Evolutionary conservation across 2,888 invertebrate species (phyloP).

Genomic region (Eupithecia inturbata): DNA sequence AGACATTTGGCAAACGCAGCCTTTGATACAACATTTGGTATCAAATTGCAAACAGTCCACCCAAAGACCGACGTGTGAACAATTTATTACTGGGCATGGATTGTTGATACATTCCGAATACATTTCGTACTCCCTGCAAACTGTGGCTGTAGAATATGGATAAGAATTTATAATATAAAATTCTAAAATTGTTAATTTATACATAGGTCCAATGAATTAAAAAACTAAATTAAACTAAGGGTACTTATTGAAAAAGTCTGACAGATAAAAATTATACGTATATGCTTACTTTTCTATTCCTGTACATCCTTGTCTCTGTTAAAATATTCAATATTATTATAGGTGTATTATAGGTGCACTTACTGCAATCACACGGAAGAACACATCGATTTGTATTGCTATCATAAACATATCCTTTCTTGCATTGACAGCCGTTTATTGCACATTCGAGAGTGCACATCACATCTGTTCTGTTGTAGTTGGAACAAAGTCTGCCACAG

Average conservation of each 20-base stretch:
- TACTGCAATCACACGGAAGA: constrained; percentile 35
- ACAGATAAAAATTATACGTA: not conserved
- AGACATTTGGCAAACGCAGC: not conserved
- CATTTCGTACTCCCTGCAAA: constrained; percentile 37
- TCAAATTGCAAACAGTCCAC: constrained; percentile 34
- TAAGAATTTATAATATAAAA: not conserved
- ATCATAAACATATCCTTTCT: constrained; percentile 39
- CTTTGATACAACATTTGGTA: not conserved
- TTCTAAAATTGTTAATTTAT: not conserved
- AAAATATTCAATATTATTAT: not conserved
- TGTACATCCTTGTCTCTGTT: not conserved
- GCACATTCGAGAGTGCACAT: constrained; percentile 39
- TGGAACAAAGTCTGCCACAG: constrained; percentile 42
- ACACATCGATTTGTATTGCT: constrained; percentile 42
- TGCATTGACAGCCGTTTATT: constrained; percentile 48
- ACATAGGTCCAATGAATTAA: not conserved
- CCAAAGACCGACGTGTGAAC: constrained; percentile 49
- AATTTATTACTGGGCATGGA: constrained; percentile 47
- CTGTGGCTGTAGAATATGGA: constrained; percentile 40
- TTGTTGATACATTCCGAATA: constrained; percentile 15
- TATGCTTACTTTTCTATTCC: not conserved
- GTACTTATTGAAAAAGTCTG: not conserved
- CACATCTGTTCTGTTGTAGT: constrained; percentile 23
- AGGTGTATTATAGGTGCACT: not conserved
- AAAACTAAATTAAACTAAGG: not conserved